A percentile compares a stretch with the other conserved stretches of the same genome.
phyloP scores from a whole-genome alignment of 2,888 invertebrate species.

The Agonum fuliginosum region DNA sequence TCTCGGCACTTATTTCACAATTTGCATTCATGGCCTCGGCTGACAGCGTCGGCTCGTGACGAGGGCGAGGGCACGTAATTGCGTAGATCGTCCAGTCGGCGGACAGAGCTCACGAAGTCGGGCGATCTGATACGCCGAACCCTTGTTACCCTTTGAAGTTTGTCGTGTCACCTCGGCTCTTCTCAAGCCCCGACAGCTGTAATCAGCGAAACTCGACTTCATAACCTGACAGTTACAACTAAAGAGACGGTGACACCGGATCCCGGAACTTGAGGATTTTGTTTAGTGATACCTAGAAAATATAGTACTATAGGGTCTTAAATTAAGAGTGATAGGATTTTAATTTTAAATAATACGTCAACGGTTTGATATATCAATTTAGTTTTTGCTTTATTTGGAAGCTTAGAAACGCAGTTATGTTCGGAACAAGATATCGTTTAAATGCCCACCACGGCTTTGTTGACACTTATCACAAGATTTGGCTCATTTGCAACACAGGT shows the following conservation, averaged over 20 bases:
- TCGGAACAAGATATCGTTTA: too few species aligned
- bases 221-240: constrained; percentile 49
- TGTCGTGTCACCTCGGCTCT: constrained; percentile 20
- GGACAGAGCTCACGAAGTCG: too few species aligned
- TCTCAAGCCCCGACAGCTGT: constrained; percentile 26
- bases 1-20: constrained; percentile 11
- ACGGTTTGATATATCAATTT: too few species aligned
- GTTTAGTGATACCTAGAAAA: not conserved
- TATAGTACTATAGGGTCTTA: too few species aligned
- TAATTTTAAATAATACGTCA: too few species aligned
- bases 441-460: too few species aligned
- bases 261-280: not conserved
- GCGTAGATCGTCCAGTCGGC: constrained; percentile 17
- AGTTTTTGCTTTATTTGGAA: too few species aligned
- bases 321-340: too few species aligned
- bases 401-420: too few species aligned
- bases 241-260: not conserved
- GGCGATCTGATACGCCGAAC: constrained; percentile 33
- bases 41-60: constrained; percentile 14
- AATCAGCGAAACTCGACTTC: constrained; percentile 37
- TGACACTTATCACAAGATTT: too few species aligned
- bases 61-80: constrained; percentile 44
- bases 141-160: constrained; percentile 52
- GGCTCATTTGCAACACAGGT: too few species aligned
- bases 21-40: not conserved